Evolutionary conservation across 1,140 invertebrate genomes (phyloP).

Genomic region (Apis dorsata): DNA sequence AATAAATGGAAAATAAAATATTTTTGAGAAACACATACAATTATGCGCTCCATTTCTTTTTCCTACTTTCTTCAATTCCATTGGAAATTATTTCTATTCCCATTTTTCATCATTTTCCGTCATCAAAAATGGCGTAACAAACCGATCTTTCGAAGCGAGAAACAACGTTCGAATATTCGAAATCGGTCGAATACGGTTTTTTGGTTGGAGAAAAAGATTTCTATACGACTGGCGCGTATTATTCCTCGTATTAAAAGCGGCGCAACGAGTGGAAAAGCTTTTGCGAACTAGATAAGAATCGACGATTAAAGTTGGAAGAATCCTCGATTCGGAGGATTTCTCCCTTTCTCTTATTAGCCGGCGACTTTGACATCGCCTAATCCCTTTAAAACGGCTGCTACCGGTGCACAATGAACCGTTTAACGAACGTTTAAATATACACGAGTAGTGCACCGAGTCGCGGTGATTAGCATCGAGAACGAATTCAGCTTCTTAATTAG

Average conservation of each 20-base stretch:
- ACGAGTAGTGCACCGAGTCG: background rate
- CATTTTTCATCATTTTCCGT: too few species aligned
- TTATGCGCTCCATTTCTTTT: too few species aligned
- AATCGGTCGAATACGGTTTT: background rate
- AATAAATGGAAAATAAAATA: too few species aligned
- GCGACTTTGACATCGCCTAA: conserved; percentile 16
- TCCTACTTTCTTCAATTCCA: too few species aligned
- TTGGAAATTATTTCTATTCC: too few species aligned
- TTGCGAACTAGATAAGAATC: too few species aligned
- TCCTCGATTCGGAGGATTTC: background rate
- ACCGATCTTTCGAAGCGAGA: too few species aligned
- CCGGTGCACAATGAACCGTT: conserved; percentile 21
- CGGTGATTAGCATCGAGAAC: conserved; percentile 50
- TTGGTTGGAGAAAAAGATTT: background rate
- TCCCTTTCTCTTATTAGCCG: background rate
- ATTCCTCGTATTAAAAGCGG: background rate
- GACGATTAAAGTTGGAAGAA: background rate
- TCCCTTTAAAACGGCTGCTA: conserved; percentile 13
- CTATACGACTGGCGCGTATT: background rate
- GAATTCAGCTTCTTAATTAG: conserved; percentile 49
- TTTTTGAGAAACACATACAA: too few species aligned
- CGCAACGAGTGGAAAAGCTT: too few species aligned
- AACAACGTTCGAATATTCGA: too few species aligned
- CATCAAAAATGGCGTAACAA: too few species aligned
- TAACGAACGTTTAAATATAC: conserved; percentile 41